Evolutionary conservation across 2,797 vertebrate species (phyloP).

Genomic region (Lepus townsendii): DNA sequence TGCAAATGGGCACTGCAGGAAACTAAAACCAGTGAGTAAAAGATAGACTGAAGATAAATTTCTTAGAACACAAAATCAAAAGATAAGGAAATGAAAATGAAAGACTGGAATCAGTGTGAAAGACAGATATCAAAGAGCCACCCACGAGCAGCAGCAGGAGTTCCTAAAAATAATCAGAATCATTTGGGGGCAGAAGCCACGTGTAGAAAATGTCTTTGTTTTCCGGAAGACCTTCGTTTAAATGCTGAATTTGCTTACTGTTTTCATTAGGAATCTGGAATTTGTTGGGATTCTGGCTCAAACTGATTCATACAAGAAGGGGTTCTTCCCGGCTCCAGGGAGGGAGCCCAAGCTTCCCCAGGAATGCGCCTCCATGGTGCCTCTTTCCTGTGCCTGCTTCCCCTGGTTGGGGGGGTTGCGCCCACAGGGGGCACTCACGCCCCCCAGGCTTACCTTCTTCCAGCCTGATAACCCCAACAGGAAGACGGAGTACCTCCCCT

Average conservation of each 20-base stretch:
- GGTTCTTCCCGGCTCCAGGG: too few species aligned
- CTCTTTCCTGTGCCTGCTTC: neutral
- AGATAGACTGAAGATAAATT: slow-evolving; percentile 69
- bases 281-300: neutral
- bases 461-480: neutral
- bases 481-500: neutral
- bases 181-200: neutral
- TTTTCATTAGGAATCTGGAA: neutral
- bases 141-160: neutral
- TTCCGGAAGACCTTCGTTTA: slow-evolving; percentile 21
- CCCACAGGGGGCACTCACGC: rapidly evolving
- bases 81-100: slow-evolving; percentile 76
- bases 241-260: neutral
- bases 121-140: slow-evolving; percentile 59
- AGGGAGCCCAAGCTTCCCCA: neutral
- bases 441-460: neutral
- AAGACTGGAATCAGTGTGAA: slow-evolving; percentile 64
- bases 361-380: neutral
- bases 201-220: neutral
- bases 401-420: neutral
- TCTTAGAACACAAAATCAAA: slow-evolving; percentile 77
- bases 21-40: slow-evolving; percentile 60
- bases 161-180: slow-evolving; percentile 61
- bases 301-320: too few species aligned
- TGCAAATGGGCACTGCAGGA: neutral